Conservation (phyloP, 2,888 invertebrate genomes). For the Anoncus sp. region DNA sequence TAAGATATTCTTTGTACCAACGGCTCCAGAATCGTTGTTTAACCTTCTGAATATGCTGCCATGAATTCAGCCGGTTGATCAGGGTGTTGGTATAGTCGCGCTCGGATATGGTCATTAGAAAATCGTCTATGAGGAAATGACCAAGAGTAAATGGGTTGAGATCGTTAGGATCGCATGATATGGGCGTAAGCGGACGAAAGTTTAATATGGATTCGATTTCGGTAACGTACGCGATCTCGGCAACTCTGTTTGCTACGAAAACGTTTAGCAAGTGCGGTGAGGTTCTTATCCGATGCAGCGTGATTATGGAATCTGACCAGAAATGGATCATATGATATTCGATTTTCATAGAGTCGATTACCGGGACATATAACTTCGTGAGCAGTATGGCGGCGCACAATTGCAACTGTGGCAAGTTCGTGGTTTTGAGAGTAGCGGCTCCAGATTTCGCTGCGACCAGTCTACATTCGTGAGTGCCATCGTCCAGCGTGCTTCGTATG, state of each 20-base stretch:
- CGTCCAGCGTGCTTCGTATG: conserved; percentile 8
- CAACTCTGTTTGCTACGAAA: conserved; percentile 54
- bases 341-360: conserved; percentile 3
- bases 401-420: conserved; percentile 50
- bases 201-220: conserved; percentile 67
- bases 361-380: conserved; percentile 25
- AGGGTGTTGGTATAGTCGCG: conserved; percentile 21
- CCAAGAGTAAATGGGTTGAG: conserved; percentile 63
- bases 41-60: conserved; percentile 41
- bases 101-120: conserved; percentile 58
- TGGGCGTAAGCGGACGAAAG: conserved; percentile 57
- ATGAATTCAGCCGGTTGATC: conserved; percentile 38
- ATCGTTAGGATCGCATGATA: conserved; percentile 65
- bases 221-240: conserved; percentile 43
- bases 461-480: not conserved
- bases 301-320: conserved; percentile 54
- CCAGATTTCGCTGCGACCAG: conserved; percentile 46
- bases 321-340: conserved; percentile 17
- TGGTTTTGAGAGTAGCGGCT: conserved; percentile 38
- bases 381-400: conserved; percentile 51
- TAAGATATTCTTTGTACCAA: conserved; percentile 53
- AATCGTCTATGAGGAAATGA: conserved; percentile 64
- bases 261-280: conserved; percentile 37
- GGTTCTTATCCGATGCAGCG: conserved; percentile 39
- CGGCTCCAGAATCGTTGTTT: conserved; percentile 51